Conservation (phyloP, 2,797 vertebrate genomes). For the Hydrocynus forskahlii region DNA sequence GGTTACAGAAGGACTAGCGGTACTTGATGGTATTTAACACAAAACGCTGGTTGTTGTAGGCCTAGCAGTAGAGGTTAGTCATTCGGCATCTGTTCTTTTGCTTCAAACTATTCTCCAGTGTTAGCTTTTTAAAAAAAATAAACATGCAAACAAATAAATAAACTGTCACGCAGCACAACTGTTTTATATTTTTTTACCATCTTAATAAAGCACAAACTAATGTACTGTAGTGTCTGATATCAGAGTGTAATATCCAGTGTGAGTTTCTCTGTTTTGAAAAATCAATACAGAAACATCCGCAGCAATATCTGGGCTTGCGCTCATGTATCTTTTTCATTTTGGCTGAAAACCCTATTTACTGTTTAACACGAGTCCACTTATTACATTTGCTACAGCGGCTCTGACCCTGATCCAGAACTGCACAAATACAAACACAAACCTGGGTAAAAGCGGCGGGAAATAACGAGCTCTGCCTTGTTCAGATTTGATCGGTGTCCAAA, state of each 20-base stretch:
- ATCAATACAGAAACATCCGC: constrained; percentile 16
- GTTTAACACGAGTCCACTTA: neutral
- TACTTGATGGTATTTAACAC: too few species aligned
- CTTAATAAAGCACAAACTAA: neutral
- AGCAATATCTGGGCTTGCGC: neutral
- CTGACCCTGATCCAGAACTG: neutral
- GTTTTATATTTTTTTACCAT: neutral
- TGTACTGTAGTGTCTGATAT: constrained; percentile 1
- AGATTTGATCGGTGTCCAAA: constrained; percentile 26
- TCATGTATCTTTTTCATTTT: neutral
- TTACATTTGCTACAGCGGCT: neutral
- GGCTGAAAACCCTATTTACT: neutral
- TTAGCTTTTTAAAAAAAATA: too few species aligned
- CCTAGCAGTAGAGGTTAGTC: too few species aligned
- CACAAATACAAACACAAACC: neutral
- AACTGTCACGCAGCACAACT: neutral
- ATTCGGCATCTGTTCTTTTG: neutral
- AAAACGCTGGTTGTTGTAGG: too few species aligned
- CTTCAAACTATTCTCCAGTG: neutral
- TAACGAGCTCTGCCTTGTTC: neutral
- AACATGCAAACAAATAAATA: too few species aligned
- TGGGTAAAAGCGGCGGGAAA: neutral
- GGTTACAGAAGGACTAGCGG: too few species aligned
- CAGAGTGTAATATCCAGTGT: neutral
- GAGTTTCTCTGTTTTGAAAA: neutral